phyloP scores from a whole-genome alignment of 2,888 invertebrate species.

The Diaperis boleti region DNA sequence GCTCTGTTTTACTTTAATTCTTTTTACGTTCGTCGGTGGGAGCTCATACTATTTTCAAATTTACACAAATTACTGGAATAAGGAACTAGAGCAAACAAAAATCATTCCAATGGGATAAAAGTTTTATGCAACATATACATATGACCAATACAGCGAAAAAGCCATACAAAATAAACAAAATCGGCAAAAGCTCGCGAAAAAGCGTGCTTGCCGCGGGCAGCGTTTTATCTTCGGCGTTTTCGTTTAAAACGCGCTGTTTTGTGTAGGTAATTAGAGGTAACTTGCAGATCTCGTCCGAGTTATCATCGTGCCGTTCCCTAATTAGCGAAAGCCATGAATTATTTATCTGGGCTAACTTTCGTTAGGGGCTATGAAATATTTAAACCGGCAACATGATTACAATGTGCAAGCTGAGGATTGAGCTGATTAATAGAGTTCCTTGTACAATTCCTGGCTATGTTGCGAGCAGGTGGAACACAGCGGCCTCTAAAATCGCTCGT shows the following conservation, averaged over 20 bases:
- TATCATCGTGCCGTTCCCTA: slow-evolving; percentile 36
- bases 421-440: slow-evolving; percentile 44
- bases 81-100: too few species aligned
- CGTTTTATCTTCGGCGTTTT: slow-evolving; percentile 29
- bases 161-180: too few species aligned
- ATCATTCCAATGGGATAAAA: too few species aligned
- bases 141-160: too few species aligned
- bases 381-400: slow-evolving; percentile 38
- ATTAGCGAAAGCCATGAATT: slow-evolving; percentile 38
- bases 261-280: slow-evolving; percentile 42
- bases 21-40: too few species aligned
- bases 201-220: slow-evolving; percentile 2
- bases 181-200: too few species aligned
- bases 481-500: slow-evolving; percentile 44
- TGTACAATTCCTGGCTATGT: slow-evolving; percentile 41
- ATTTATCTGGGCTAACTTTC: slow-evolving; percentile 40
- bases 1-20: too few species aligned
- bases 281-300: slow-evolving; percentile 39
- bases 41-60: too few species aligned
- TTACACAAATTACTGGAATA: too few species aligned
- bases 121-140: too few species aligned
- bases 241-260: slow-evolving; percentile 24
- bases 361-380: slow-evolving; percentile 39
- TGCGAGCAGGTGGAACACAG: slow-evolving; percentile 44
- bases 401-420: slow-evolving; percentile 37